Evolutionary conservation across 2,888 invertebrate species (phyloP), one percentile per base, ranked within the genome.

Genomic region (Cephalotes varians): DNA sequence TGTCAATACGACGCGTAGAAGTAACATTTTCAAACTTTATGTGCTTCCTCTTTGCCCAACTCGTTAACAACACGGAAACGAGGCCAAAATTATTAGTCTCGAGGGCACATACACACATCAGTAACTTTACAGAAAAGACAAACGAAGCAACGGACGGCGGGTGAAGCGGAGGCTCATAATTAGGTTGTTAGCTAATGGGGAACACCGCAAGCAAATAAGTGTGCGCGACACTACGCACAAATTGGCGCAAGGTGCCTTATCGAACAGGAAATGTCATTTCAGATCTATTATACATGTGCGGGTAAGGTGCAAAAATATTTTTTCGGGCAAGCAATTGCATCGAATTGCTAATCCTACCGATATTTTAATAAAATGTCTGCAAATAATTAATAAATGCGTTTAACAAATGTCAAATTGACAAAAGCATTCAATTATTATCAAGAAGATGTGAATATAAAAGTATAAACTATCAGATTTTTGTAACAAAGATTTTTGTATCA

Each of bases 121-220:
- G 21, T 81, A 71, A 62, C 73, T 81, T 72, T 81, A 64, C 44
- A 40, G 56, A 44, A 69, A 58, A 47, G 28, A 25, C 60, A 69
- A 72, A 79, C 40, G 71, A 65, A 51, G 44, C 25, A 25, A 10
- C 47, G 49, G 21, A 34, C 12, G 18, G 44, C 21, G 18, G 44
- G 54, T 10, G n/a, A 44, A 51, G 34, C 28, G 31, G 74, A 81
- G 77, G 62, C 60, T 73, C 67, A 71, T 89, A 89, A 90, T 90
- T 89, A 86, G 84, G 86, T 90, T 89, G 84, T 81, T 84, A 81
- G 73, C 86, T 90, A 90, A 89, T 89, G 76, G 87, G 81, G 67
- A 87, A 85, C 83, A 83, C 79, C 65, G 69, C 72, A 84, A 86
- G 86, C 85, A 84, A 90, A 88, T 90, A 90, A 86, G 84, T 74